These are phyloP conservation scores for Meiosimyza decipiens DNA, from an alignment of 2,888 invertebrate species.

Conservation along the genomic window DNA sequence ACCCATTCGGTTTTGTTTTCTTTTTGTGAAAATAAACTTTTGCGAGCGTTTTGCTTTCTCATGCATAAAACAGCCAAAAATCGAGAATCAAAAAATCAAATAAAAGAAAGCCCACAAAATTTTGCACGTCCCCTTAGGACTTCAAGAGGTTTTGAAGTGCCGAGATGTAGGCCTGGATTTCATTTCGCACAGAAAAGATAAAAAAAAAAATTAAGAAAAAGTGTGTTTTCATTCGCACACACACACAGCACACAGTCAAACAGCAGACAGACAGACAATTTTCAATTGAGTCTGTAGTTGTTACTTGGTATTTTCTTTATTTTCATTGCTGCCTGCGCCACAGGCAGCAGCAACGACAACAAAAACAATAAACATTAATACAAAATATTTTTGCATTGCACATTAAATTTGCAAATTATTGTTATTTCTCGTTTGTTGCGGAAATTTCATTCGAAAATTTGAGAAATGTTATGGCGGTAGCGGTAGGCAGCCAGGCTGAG, in stretches of 20 bases:
- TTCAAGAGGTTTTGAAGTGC: neutral
- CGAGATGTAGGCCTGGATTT: neutral
- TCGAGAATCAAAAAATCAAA: constrained; percentile 39
- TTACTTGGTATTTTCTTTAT: too few species aligned
- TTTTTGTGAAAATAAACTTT: constrained; percentile 53
- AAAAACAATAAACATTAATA: constrained; percentile 28
- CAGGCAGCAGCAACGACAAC: constrained; percentile 7
- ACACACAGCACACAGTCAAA: too few species aligned
- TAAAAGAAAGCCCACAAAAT: constrained; percentile 12
- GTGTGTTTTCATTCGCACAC: neutral
- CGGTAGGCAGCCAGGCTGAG: neutral
- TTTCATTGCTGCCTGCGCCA: neutral
- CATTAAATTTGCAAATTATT: constrained; percentile 44
- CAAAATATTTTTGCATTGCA: constrained; percentile 34
- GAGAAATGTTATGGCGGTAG: neutral
- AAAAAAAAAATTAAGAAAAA: too few species aligned
- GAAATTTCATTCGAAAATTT: constrained; percentile 2
- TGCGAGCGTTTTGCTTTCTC: constrained; percentile 54
- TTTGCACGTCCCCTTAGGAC: neutral
- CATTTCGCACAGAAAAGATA: too few species aligned
- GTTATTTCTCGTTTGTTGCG: constrained; percentile 33
- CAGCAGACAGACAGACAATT: neutral
- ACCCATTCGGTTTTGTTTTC: neutral
- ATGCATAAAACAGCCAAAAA: constrained; percentile 53
- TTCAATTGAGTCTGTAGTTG: too few species aligned